Conservation (phyloP, 1,140 invertebrate species). For the Heliconius congener region DNA sequence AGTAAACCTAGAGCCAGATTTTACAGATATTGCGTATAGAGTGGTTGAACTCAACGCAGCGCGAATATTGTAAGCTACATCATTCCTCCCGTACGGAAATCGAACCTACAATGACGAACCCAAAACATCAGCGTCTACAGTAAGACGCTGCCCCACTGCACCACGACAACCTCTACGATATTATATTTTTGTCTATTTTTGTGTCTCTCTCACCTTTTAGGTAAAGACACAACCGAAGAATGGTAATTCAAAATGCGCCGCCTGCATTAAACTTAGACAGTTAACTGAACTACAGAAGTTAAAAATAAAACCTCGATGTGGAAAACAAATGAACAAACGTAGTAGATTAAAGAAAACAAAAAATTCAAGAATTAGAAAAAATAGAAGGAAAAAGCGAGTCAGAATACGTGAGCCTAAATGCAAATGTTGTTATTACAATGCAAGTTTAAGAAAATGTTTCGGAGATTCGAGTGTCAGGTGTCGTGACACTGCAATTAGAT, state of each 20-base stretch:
- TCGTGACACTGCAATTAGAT: neutral
- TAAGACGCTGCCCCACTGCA: neutral
- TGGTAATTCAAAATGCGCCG: conserved; percentile 11
- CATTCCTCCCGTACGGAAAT: neutral
- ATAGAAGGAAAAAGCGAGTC: neutral
- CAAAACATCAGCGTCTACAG: neutral
- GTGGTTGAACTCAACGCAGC: neutral
- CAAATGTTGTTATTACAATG: neutral
- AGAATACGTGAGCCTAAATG: conserved; percentile 3
- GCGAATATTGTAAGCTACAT: too few relatives aligned
- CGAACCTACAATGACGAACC: neutral
- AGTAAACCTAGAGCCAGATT: too few relatives aligned
- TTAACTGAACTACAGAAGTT: conserved; percentile 10
- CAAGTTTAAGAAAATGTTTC: neutral
- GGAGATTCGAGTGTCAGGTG: neutral
- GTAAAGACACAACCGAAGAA: neutral
- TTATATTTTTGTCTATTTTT: neutral
- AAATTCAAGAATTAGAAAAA: neutral
- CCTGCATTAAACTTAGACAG: conserved; percentile 10
- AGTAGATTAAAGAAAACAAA: neutral
- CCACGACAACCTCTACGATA: neutral
- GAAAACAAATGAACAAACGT: neutral
- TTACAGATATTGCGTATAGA: neutral
- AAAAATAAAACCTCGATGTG: conserved; percentile 12
- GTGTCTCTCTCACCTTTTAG: neutral